Conservation (phyloP, 2,888 invertebrate genomes). For the Nomada flava region DNA sequence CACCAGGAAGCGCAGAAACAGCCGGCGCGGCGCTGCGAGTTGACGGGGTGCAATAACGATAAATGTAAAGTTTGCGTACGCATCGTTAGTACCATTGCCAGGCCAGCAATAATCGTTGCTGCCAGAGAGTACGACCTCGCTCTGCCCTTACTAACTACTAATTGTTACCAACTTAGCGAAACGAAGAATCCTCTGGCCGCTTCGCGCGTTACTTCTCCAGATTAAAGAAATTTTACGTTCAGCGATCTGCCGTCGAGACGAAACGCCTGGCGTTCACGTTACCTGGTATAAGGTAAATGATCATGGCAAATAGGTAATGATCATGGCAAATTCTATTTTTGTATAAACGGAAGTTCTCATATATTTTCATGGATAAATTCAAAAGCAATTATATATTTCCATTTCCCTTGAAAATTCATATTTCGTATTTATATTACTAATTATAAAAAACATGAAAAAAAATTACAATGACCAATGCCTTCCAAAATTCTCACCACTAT, state of each 20-base stretch:
- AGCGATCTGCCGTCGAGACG: constrained; percentile 35
- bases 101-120: constrained; percentile 73
- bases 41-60: constrained; percentile 76
- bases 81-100: constrained; percentile 78
- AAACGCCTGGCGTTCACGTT: constrained; percentile 37
- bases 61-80: constrained; percentile 79
- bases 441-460: too few species aligned
- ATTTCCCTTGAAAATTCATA: too few species aligned
- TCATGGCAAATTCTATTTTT: neutral
- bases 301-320: constrained; percentile 15
- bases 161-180: constrained; percentile 75
- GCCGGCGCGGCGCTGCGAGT: constrained; percentile 29
- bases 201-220: constrained; percentile 52
- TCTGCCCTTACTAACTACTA: constrained; percentile 73
- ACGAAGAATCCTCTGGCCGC: constrained; percentile 66
- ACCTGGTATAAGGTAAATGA: constrained; percentile 19
- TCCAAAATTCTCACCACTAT: too few species aligned
- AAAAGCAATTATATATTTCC: too few species aligned
- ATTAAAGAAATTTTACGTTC: constrained; percentile 63
- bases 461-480: too few species aligned
- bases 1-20: constrained; percentile 26
- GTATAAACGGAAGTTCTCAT: too few species aligned
- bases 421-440: too few species aligned
- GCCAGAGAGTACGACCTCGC: constrained; percentile 66
- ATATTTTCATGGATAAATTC: too few species aligned